phyloP scores from a whole-genome alignment of 2,888 invertebrate genomes.

The Sphecodes monilicornis region DNA sequence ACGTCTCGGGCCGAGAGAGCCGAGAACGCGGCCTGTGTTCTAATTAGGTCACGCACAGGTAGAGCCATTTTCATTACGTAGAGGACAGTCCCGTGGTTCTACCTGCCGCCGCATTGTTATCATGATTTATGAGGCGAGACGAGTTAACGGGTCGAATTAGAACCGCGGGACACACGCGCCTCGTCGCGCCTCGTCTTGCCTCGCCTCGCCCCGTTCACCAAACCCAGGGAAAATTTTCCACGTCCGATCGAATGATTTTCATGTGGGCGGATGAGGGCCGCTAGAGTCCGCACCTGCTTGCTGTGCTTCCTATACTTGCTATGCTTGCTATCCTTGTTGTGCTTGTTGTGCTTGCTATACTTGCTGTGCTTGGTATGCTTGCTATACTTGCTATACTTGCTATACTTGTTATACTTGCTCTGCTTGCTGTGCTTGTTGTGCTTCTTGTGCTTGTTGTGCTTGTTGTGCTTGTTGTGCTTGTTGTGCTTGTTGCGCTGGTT shows the following conservation, averaged over 20 bases:
- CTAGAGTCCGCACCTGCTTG: slow-evolving; percentile 53
- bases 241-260: background rate
- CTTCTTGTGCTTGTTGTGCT: slow-evolving; percentile 43
- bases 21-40: slow-evolving; percentile 12
- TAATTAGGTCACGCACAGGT: slow-evolving; percentile 17
- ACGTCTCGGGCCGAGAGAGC: background rate
- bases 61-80: slow-evolving; percentile 9
- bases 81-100: background rate
- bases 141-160: slow-evolving; percentile 1
- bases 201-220: background rate
- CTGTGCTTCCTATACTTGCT: background rate
- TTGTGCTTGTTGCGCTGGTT: background rate
- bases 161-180: background rate
- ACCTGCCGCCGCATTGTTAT: slow-evolving; percentile 22
- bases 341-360: slow-evolving; percentile 17
- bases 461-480: background rate
- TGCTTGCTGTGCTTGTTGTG: background rate
- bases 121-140: slow-evolving; percentile 22
- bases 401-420: too few relatives aligned
- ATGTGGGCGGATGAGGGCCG: slow-evolving; percentile 25
- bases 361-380: background rate
- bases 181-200: background rate
- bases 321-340: background rate
- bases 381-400: slow-evolving; percentile 21
- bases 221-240: slow-evolving; percentile 15